phyloP scores from a whole-genome alignment of 2,113 vertebrate genomes.

The Ammodramus savannarum region DNA sequence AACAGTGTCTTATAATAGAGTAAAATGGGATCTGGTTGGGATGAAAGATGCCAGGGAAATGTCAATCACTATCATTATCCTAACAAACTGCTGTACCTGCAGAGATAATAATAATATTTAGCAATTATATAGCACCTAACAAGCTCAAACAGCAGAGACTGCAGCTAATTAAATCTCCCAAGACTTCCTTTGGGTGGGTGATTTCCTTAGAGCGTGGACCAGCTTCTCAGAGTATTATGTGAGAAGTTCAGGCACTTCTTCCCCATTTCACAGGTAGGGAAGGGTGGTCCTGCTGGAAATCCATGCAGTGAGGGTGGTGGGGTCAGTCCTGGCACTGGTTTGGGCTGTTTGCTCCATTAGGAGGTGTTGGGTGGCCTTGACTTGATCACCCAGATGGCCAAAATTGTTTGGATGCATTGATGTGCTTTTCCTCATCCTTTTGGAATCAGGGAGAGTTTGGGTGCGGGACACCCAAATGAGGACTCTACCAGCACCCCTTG shows the following conservation, averaged over 20 bases:
- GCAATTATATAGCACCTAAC: conserved; percentile 6
- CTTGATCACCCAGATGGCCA: no score
- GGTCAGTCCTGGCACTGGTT: fast-evolving
- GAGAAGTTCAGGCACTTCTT: fast-evolving
- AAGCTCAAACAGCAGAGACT: conserved; percentile 3
- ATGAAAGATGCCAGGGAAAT: conserved; percentile 42
- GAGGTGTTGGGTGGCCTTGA: neutral
- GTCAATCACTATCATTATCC: conserved; percentile 55
- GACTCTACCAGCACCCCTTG: fast-evolving
- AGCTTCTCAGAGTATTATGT: neutral
- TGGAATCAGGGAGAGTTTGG: fast-evolving
- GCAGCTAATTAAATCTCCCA: conserved; percentile 42
- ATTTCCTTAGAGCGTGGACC: neutral
- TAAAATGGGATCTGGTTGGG: conserved; percentile 6
- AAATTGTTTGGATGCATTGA: neutral
- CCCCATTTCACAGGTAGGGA: fast-evolving
- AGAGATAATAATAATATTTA: conserved; percentile 64
- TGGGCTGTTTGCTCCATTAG: neutral
- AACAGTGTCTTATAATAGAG: conserved; percentile 20
- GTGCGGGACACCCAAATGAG: neutral
- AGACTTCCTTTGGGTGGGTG: conserved; percentile 20
- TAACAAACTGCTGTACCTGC: conserved; percentile 52
- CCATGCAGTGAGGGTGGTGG: fast-evolving
- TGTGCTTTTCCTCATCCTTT: neutral
- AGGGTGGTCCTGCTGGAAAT: neutral